These are phyloP conservation scores for Serilophus lunatus DNA, from an alignment of 2,113 vertebrate genomes.

Conservation along the genomic window DNA sequence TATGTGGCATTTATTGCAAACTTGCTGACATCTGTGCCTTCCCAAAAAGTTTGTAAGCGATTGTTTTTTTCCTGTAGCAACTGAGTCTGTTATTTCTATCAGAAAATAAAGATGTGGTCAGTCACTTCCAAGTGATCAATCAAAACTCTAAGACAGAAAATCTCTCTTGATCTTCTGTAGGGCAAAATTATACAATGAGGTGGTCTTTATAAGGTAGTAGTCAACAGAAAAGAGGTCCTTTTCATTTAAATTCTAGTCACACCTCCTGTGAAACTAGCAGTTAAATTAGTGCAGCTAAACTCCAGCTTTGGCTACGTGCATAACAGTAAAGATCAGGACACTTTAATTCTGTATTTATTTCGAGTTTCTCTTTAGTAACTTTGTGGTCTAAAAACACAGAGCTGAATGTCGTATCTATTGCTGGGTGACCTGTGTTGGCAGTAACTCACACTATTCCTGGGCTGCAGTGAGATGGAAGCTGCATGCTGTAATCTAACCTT, in stretches of 20 bases:
- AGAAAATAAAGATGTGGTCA: background rate
- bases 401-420: accelerated
- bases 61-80: background rate
- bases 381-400: accelerated
- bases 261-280: background rate
- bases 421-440: background rate
- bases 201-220: background rate
- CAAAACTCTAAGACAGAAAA: background rate
- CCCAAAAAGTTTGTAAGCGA: background rate
- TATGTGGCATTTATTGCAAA: background rate
- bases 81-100: background rate
- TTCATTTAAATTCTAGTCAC: background rate
- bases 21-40: background rate
- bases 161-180: background rate
- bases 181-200: background rate
- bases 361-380: background rate
- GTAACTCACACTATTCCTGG: background rate
- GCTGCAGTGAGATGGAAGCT: background rate
- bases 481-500: background rate
- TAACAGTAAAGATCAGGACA: background rate
- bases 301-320: background rate
- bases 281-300: background rate
- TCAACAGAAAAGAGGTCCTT: background rate
- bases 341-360: background rate
- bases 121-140: background rate